Percentiles rank a stretch among this genome's conserved stretches.
Evolutionary conservation across 2,888 invertebrate genomes (phyloP).

Genomic region (Patella ulyssiponensis): DNA sequence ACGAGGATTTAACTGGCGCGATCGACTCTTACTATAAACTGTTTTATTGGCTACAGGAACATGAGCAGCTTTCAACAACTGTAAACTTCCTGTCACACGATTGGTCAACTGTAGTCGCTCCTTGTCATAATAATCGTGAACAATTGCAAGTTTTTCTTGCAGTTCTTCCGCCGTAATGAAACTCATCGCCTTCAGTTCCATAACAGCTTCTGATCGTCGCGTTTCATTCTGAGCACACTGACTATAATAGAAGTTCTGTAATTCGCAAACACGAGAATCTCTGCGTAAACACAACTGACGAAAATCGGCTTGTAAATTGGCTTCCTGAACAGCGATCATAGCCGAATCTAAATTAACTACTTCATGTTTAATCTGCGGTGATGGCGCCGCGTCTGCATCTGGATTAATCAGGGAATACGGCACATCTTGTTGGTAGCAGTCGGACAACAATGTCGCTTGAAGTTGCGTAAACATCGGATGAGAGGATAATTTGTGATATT

Average conservation of each 20-base stretch:
- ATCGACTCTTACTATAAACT: constrained; percentile 42
- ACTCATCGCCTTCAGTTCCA: constrained; percentile 42
- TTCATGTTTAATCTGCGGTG: constrained; percentile 24
- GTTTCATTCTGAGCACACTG: constrained; percentile 57
- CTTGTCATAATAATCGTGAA: constrained; percentile 53
- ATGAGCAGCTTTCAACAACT: constrained; percentile 55
- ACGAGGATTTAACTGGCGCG: constrained; percentile 51
- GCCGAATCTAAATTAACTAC: constrained; percentile 40
- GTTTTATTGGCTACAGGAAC: constrained; percentile 36
- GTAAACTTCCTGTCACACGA: constrained; percentile 56
- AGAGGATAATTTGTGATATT: constrained; percentile 40
- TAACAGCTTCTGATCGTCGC: constrained; percentile 53
- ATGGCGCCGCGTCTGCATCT: constrained; percentile 12
- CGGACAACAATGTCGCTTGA: constrained; percentile 51
- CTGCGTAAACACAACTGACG: constrained; percentile 48
- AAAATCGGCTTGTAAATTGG: constrained; percentile 62
- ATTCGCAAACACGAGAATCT: constrained; percentile 53
- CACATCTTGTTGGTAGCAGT: constrained; percentile 43
- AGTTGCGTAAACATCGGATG: constrained; percentile 65
- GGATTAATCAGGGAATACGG: constrained; percentile 25
- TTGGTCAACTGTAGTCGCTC: constrained; percentile 59
- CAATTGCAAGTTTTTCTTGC: constrained; percentile 40
- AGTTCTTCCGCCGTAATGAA: constrained; percentile 41
- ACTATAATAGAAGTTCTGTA: constrained; percentile 58
- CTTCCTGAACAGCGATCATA: constrained; percentile 61